Conservation (phyloP, 2,888 invertebrate genomes). For the Ferdinandea cuprea region DNA sequence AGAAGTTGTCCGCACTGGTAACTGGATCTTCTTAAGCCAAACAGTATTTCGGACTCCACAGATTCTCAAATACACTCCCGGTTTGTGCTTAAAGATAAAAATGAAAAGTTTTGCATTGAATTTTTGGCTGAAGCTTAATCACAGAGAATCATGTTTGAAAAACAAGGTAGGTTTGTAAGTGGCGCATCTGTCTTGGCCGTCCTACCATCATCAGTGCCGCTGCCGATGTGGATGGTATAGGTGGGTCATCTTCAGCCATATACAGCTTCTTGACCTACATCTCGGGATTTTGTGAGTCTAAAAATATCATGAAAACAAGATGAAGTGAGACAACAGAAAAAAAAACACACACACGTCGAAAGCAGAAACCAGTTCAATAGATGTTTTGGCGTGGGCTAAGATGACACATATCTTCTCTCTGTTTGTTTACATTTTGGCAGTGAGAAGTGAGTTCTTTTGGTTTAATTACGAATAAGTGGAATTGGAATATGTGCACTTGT, state of each 20-base stretch:
- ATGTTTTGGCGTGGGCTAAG: constrained; percentile 21
- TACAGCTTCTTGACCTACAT: constrained; percentile 68
- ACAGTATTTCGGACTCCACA: neutral
- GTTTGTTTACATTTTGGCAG: neutral
- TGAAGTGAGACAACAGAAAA: constrained; percentile 9
- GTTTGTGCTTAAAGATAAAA: constrained; percentile 18
- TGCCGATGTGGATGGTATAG: constrained; percentile 5
- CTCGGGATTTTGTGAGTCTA: constrained; percentile 29
- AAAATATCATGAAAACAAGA: constrained; percentile 33
- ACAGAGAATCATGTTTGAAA: constrained; percentile 16
- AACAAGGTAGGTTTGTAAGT: neutral
- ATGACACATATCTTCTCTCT: neutral
- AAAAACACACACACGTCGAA: neutral
- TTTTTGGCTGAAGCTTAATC: neutral
- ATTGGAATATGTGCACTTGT: too few relatives aligned
- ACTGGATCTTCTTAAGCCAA: constrained; percentile 22
- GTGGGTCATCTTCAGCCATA: constrained; percentile 64
- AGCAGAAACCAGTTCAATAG: constrained; percentile 43
- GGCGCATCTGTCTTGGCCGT: constrained; percentile 49
- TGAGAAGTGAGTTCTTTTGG: neutral
- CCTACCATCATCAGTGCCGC: constrained; percentile 28
- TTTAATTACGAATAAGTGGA: neutral
- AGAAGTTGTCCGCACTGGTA: constrained; percentile 31
- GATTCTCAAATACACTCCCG: constrained; percentile 2
- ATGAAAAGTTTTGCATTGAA: constrained; percentile 20